A percentile compares a stretch with the other conserved stretches of the same genome.
Conservation (phyloP, 2,888 invertebrate species). For the Scaptomyza caliginosa region DNA sequence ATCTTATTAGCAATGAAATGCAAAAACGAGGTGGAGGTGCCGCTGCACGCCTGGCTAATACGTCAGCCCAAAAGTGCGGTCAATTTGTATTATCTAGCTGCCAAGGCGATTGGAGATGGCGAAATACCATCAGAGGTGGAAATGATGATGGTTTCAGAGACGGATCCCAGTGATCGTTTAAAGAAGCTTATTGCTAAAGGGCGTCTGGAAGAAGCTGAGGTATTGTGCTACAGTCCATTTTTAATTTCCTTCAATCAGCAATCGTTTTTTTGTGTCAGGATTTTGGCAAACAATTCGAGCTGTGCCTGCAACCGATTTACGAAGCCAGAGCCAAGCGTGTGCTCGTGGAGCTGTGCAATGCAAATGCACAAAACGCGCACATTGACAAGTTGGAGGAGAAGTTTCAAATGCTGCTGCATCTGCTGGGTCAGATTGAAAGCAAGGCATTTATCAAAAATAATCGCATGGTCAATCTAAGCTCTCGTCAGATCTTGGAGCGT, state of each 20-base stretch:
- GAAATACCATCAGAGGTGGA: constrained; percentile 78
- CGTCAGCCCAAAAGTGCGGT: constrained; percentile 82
- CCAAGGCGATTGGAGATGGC: constrained; percentile 55
- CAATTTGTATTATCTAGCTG: constrained; percentile 82
- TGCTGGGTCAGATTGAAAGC: constrained; percentile 76
- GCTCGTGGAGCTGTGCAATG: constrained; percentile 71
- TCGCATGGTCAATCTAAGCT: constrained; percentile 79
- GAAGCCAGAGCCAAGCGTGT: constrained; percentile 82
- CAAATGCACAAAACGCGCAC: constrained; percentile 58
- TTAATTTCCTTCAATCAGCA: neutral
- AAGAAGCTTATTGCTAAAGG: constrained; percentile 83
- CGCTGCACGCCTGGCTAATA: constrained; percentile 81
- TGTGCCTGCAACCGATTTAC: constrained; percentile 82
- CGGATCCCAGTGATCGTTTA: constrained; percentile 82
- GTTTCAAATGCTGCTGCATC: constrained; percentile 70
- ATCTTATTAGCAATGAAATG: constrained; percentile 76
- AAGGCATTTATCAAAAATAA: constrained; percentile 81
- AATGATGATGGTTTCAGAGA: constrained; percentile 83
- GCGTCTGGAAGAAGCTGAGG: constrained; percentile 83
- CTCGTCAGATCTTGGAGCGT: constrained; percentile 72
- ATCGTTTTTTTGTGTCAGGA: constrained; percentile 42
- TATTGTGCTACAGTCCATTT: constrained; percentile 23
- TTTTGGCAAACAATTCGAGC: constrained; percentile 82
- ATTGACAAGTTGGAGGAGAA: constrained; percentile 53
- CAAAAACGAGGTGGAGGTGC: constrained; percentile 79